A percentile compares a stretch with the other conserved stretches of the same genome.
phyloP scores from a whole-genome alignment of 1,140 invertebrate species.

The Laupala kohalensis region DNA sequence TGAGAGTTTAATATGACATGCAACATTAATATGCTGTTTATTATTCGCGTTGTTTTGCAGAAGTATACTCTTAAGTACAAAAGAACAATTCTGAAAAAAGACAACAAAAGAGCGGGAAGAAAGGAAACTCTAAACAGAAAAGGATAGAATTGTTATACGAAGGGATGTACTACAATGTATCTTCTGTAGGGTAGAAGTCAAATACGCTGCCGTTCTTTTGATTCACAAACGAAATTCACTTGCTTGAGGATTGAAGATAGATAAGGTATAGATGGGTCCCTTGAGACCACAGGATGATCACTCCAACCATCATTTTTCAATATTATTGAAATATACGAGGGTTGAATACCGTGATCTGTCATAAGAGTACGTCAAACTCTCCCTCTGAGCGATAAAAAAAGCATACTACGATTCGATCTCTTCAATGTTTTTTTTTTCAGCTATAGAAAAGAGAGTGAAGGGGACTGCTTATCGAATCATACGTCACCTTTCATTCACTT shows the following conservation, averaged over 20 bases:
- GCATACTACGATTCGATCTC: neutral
- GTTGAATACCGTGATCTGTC: constrained; percentile 2
- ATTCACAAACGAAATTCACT: neutral
- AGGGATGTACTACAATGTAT: no score
- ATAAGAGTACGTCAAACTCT: constrained; percentile 1
- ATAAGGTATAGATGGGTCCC: constrained; percentile 2
- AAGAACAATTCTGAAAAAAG: no score
- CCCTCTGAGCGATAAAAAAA: neutral
- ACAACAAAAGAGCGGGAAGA: no score
- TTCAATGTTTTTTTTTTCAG: neutral
- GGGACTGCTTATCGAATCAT: neutral
- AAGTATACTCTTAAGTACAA: no score
- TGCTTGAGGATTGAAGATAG: neutral
- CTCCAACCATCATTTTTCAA: constrained; percentile 4
- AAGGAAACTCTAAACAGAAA: no score
- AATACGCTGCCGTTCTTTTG: neutral
- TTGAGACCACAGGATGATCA: neutral
- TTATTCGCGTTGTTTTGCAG: no score
- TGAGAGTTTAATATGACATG: no score
- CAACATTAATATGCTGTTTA: no score
- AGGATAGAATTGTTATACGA: no score
- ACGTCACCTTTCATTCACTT: neutral
- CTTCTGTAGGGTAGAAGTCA: neutral
- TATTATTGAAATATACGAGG: neutral
- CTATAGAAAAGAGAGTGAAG: neutral